A percentile compares a stretch with the other conserved stretches of the same genome.
phyloP scores from a whole-genome alignment of 1,140 invertebrate genomes.

The Atta cephalotes region DNA sequence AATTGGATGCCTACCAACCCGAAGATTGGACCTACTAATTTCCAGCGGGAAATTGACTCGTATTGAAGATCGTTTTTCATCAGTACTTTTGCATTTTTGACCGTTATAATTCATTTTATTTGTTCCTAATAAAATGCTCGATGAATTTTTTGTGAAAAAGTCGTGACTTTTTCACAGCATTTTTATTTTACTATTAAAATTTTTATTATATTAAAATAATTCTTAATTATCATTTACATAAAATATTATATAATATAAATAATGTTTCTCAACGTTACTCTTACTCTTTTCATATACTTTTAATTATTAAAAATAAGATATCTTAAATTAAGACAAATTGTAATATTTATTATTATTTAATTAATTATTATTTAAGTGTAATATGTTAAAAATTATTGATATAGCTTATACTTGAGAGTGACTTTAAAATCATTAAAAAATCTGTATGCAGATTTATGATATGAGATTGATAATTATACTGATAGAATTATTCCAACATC shows the following conservation, averaged over 20 bases:
- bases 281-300: neutral
- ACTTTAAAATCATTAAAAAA: neutral
- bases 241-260: neutral
- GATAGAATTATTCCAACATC: neutral
- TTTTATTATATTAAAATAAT: neutral
- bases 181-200: neutral
- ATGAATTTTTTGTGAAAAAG: neutral
- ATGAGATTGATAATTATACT: neutral
- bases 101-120: neutral
- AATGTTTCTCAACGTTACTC: neutral
- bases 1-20: too few relatives aligned
- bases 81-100: neutral
- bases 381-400: neutral
- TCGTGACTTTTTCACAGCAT: neutral
- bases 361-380: neutral
- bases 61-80: neutral
- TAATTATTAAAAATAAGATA: neutral
- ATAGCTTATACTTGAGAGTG: neutral
- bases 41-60: slow-evolving; percentile 2
- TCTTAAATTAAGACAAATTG: neutral
- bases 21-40: slow-evolving; percentile 26
- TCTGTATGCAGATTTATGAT: neutral
- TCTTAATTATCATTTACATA: neutral
- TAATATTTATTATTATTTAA: neutral
- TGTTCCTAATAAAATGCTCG: neutral